Conservation (phyloP, 2,888 invertebrate species). For the Creontiades dilutus region DNA sequence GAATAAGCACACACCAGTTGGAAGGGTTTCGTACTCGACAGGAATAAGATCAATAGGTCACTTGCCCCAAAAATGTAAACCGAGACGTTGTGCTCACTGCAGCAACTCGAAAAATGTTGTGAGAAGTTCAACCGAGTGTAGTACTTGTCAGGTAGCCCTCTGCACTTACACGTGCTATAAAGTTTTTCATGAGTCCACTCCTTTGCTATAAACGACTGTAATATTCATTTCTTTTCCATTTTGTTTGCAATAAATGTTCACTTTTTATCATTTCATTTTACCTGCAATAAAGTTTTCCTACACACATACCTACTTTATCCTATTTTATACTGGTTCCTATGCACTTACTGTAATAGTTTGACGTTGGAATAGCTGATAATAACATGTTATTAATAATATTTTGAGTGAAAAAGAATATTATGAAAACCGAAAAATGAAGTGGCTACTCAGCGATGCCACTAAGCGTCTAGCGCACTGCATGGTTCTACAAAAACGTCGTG, state of each 20-base stretch:
- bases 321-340: slow-evolving; percentile 27
- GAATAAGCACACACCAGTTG: slow-evolving; percentile 9
- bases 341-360: slow-evolving; percentile 43
- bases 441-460: slow-evolving; percentile 39
- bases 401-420: slow-evolving; percentile 21
- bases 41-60: slow-evolving; percentile 15
- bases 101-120: slow-evolving; percentile 45
- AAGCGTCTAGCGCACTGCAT: slow-evolving; percentile 9
- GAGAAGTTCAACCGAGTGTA: slow-evolving; percentile 48
- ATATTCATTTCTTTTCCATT: neutral
- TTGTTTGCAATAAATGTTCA: slow-evolving; percentile 9
- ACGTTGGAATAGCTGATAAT: slow-evolving; percentile 47
- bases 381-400: slow-evolving; percentile 48
- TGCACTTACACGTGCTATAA: slow-evolving; percentile 43
- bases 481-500: neutral
- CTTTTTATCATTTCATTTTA: slow-evolving; percentile 34
- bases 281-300: slow-evolving; percentile 41
- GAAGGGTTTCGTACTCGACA: neutral
- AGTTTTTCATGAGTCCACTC: slow-evolving; percentile 49
- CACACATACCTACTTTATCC: slow-evolving; percentile 37
- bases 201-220: slow-evolving; percentile 34
- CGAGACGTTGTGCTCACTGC: slow-evolving; percentile 34
- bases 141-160: slow-evolving; percentile 45
- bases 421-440: slow-evolving; percentile 30
- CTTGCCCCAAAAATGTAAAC: slow-evolving; percentile 12